Conservation (phyloP, 2,888 invertebrate genomes). For the Cataglyphis albicans region DNA sequence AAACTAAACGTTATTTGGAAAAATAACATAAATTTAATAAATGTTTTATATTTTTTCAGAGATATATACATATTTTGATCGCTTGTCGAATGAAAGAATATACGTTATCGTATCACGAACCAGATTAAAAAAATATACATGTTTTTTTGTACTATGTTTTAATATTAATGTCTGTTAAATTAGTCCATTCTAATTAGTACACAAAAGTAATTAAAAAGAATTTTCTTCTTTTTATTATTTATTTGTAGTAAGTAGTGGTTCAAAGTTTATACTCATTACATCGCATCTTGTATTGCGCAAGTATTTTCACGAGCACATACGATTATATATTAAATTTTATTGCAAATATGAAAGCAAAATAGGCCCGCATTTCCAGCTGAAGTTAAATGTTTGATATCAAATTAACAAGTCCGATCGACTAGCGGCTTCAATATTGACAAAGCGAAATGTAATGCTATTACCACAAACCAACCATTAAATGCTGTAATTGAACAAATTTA, state of each 20-base stretch:
- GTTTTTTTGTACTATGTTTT: background rate
- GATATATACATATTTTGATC: background rate
- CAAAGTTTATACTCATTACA: background rate
- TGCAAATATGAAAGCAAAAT: slow-evolving; percentile 51
- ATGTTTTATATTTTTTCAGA: background rate
- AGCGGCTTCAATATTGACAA: slow-evolving; percentile 56
- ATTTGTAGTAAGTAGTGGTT: background rate
- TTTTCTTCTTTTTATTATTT: background rate
- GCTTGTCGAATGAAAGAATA: background rate
- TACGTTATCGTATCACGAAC: background rate
- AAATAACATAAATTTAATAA: background rate
- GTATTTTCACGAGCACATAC: background rate
- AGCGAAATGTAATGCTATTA: slow-evolving; percentile 54
- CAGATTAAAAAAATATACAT: background rate
- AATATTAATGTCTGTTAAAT: background rate
- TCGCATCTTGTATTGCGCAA: background rate
- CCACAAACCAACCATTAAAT: slow-evolving; percentile 54
- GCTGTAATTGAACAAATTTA: slow-evolving; percentile 56
- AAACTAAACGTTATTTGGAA: background rate
- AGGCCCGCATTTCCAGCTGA: slow-evolving; percentile 35
- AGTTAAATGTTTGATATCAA: slow-evolving; percentile 60
- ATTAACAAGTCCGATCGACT: slow-evolving; percentile 56
- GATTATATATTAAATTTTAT: slow-evolving; percentile 21
- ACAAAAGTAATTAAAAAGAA: background rate
- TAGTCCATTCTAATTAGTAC: background rate